Conservation (phyloP, 2,888 invertebrate species). For the Ferrisia virgata region DNA sequence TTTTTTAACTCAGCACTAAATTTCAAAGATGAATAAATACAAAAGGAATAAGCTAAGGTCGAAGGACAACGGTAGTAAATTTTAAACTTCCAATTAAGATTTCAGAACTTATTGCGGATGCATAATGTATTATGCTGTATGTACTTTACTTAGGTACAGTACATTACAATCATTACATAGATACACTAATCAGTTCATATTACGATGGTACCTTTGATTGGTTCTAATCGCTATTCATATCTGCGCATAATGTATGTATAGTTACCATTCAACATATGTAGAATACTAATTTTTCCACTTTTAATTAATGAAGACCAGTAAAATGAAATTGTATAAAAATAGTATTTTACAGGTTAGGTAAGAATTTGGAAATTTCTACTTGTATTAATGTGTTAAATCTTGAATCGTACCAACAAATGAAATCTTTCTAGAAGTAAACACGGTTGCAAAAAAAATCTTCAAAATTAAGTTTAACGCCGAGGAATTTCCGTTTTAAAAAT, state of each 20-base stretch:
- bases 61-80: neutral
- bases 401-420: neutral
- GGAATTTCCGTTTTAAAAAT: constrained; percentile 6
- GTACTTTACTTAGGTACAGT: too few relatives aligned
- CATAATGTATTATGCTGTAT: too few relatives aligned
- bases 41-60: neutral
- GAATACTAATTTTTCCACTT: neutral
- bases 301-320: neutral
- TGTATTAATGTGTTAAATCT: neutral
- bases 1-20: neutral
- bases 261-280: neutral
- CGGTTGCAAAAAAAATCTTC: constrained; percentile 13
- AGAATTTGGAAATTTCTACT: neutral
- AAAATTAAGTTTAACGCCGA: constrained; percentile 6
- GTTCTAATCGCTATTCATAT: neutral
- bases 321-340: neutral
- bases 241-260: neutral
- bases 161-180: neutral
- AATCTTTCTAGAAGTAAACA: neutral
- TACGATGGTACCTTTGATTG: neutral
- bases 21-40: neutral
- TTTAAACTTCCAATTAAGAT: neutral
- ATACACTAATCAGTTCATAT: neutral
- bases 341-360: too few relatives aligned
- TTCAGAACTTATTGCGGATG: too few relatives aligned